phyloP scores from a whole-genome alignment of 2,888 invertebrate species.

The Gandaritis pyraliata region DNA sequence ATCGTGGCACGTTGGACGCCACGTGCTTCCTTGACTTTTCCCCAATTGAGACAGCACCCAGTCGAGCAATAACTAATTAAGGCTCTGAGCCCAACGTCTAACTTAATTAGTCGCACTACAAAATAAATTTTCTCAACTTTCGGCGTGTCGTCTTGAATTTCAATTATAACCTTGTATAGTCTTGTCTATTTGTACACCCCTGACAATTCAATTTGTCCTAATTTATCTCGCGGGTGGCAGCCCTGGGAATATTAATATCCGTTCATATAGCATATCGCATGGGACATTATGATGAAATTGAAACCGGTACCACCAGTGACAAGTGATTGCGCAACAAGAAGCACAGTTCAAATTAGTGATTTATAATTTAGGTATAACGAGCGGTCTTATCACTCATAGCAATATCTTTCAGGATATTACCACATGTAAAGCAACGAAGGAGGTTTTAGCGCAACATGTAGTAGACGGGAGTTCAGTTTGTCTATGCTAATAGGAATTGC shows the following conservation, averaged over 20 bases:
- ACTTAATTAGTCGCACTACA: constrained; percentile 29
- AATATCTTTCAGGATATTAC: too few species aligned
- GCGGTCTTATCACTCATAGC: too few species aligned
- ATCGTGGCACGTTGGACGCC: not conserved
- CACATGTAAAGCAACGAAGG: too few species aligned
- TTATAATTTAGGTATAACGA: too few species aligned
- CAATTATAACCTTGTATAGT: constrained; percentile 42
- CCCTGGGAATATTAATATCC: constrained; percentile 42
- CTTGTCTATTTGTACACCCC: constrained; percentile 42
- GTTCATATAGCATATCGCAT: constrained; percentile 11
- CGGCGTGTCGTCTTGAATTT: constrained; percentile 40
- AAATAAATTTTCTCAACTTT: constrained; percentile 40
- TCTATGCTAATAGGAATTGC: too few species aligned
- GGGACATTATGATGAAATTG: constrained; percentile 8
- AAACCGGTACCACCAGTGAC: not conserved
- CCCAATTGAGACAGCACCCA: constrained; percentile 7
- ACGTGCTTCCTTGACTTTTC: constrained; percentile 2
- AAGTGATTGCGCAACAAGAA: too few species aligned
- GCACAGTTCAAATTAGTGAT: too few species aligned
- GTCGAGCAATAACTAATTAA: constrained; percentile 9
- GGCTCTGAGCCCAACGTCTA: constrained; percentile 14
- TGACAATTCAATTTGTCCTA: constrained; percentile 46
- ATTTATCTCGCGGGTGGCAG: constrained; percentile 40
- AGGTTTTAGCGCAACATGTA: too few species aligned
- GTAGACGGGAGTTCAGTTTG: too few species aligned